Percentiles rank a stretch among this genome's conserved stretches.
phyloP scores from a whole-genome alignment of 2,797 vertebrate species.

The Syngnathus rostellatus region DNA sequence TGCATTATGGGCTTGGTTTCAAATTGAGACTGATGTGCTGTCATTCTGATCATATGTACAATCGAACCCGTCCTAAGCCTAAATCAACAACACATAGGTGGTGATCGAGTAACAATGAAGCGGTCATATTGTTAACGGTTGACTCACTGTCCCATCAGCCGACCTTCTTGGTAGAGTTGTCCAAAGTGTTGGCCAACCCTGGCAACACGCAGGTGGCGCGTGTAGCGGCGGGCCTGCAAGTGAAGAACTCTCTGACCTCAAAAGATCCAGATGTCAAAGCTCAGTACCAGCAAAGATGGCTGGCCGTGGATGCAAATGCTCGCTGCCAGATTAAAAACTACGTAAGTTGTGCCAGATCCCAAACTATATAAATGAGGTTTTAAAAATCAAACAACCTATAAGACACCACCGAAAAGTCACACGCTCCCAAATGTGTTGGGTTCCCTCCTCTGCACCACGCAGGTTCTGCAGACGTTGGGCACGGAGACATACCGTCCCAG shows the following conservation, averaged over 20 bases:
- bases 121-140: background rate
- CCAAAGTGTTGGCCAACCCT: constrained; percentile 92
- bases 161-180: constrained; percentile 94
- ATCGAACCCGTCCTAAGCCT: no score
- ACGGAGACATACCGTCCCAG: constrained; percentile 96
- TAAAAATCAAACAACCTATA: no score
- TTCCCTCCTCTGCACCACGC: background rate
- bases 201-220: constrained; percentile 96
- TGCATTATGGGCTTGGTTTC: background rate
- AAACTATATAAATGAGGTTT: no score
- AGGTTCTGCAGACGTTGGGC: constrained; percentile 93
- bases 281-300: constrained; percentile 93
- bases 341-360: constrained; percentile 59
- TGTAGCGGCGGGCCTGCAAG: constrained; percentile 91
- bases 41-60: no score
- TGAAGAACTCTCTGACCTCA: constrained; percentile 96
- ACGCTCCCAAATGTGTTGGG: background rate
- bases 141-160: constrained; percentile 63
- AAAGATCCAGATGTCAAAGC: constrained; percentile 95
- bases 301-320: constrained; percentile 87
- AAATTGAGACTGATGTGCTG: no score
- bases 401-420: no score
- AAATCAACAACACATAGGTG: no score
- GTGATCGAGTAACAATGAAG: no score
- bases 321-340: constrained; percentile 94